Evolutionary conservation across 2,888 invertebrate genomes (phyloP).

Genomic region (Trypoxylon attenuatum): DNA sequence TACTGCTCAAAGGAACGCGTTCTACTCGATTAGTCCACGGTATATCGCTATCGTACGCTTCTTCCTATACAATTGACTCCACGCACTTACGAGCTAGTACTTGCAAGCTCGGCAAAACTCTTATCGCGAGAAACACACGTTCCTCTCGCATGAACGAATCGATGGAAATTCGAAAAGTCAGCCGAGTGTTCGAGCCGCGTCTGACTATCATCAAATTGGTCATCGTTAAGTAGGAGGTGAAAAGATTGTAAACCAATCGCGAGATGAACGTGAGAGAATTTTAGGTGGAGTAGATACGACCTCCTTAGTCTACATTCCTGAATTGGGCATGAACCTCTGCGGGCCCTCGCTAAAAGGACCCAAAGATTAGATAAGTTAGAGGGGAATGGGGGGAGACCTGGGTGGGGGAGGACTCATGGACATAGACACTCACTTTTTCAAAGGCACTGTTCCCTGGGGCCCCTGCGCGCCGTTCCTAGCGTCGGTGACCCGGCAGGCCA

Average conservation of each 20-base stretch:
- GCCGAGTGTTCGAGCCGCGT: no score
- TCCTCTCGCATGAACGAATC: no score
- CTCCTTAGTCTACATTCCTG: slow-evolving; percentile 46
- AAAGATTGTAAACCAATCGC: neutral
- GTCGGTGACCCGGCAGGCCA: slow-evolving; percentile 96
- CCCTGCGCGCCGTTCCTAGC: slow-evolving; percentile 88
- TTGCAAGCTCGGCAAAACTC: no score
- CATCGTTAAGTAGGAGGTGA: neutral
- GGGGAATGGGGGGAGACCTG: slow-evolving; percentile 20
- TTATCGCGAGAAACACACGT: no score
- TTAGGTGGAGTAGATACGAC: slow-evolving; percentile 53
- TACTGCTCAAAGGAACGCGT: neutral
- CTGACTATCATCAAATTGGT: no score
- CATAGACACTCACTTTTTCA: slow-evolving; percentile 91
- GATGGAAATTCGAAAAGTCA: slow-evolving; percentile 4
- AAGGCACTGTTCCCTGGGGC: slow-evolving; percentile 95
- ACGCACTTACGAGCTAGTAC: no score
- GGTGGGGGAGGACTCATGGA: slow-evolving; percentile 14
- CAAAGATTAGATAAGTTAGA: slow-evolving; percentile 24
- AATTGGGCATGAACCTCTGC: slow-evolving; percentile 28
- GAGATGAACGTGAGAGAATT: neutral
- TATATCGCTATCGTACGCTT: no score
- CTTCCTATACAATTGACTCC: no score
- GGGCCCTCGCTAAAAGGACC: slow-evolving; percentile 34
- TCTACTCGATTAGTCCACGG: neutral